Percentiles rank a stretch among this genome's conserved stretches.
Conservation (phyloP, 2,888 invertebrate species). For the Megamerina dolium region DNA sequence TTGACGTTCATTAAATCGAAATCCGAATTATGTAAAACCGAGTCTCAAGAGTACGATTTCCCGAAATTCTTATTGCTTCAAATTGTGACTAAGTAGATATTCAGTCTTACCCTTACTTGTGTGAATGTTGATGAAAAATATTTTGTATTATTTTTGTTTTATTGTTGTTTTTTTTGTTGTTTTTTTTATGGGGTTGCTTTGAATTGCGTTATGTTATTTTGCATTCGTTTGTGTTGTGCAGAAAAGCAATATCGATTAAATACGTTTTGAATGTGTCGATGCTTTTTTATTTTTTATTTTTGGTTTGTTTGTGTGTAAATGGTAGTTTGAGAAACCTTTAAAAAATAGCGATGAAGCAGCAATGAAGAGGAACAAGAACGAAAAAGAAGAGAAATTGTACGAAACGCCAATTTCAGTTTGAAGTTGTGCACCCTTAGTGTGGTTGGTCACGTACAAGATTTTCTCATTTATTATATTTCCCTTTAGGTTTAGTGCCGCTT, state of each 20-base stretch:
- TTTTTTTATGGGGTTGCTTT: slow-evolving; percentile 6
- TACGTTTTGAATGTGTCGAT: slow-evolving; percentile 9
- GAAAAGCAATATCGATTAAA: slow-evolving; percentile 24
- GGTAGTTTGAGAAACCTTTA: slow-evolving; percentile 25
- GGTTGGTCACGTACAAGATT: slow-evolving; percentile 48
- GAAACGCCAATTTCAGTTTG: slow-evolving; percentile 2
- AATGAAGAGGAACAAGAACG: not conserved
- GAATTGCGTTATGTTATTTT: slow-evolving; percentile 12
- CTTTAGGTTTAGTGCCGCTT: slow-evolving; percentile 46
- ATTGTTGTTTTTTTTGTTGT: too few species aligned
- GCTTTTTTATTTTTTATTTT: slow-evolving; percentile 16
- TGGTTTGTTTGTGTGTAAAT: not conserved
- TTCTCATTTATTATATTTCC: slow-evolving; percentile 47
- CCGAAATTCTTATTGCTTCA: slow-evolving; percentile 30
- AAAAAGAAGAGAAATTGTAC: too few species aligned
- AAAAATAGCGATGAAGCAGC: too few species aligned
- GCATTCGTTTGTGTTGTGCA: slow-evolving; percentile 20
- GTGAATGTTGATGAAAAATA: too few species aligned
- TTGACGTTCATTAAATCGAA: too few species aligned
- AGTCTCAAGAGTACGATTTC: slow-evolving; percentile 43
- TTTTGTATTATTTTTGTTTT: too few species aligned
- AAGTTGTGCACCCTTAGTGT: slow-evolving; percentile 23
- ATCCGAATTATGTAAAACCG: not conserved
- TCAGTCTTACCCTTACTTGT: too few species aligned
- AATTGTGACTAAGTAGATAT: slow-evolving; percentile 43